phyloP scores from a whole-genome alignment of 1,140 invertebrate genomes.

The Potamilus streckersoni region DNA sequence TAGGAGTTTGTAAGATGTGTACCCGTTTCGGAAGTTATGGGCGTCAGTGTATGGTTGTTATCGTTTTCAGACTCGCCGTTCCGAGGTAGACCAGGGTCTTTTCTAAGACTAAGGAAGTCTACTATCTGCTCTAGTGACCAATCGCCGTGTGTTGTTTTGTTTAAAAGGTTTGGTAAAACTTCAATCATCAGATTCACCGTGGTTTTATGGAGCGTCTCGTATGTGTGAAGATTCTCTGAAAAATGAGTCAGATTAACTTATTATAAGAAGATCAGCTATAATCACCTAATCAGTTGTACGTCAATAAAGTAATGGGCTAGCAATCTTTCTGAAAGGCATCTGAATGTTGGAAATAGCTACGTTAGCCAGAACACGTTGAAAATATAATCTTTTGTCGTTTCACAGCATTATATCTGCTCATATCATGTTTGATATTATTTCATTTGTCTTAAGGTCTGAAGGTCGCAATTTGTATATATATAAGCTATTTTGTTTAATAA shows the following conservation, averaged over 20 bases:
- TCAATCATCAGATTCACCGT: constrained; percentile 22
- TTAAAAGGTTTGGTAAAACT: constrained; percentile 27
- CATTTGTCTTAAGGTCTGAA: no score
- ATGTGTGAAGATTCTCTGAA: constrained; percentile 38
- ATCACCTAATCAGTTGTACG: no score
- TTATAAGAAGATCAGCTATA: no score
- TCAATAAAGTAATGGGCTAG: no score
- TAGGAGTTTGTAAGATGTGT: neutral
- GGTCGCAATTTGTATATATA: no score
- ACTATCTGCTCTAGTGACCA: constrained; percentile 22
- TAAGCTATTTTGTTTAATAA: no score
- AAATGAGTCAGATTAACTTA: neutral
- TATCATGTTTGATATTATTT: no score
- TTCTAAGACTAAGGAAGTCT: constrained; percentile 6
- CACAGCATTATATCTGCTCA: no score
- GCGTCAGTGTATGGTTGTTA: neutral
- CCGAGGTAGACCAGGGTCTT: neutral
- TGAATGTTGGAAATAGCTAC: no score
- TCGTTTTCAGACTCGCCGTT: neutral
- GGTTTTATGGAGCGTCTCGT: constrained; percentile 29
- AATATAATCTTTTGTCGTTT: no score
- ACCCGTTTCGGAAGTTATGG: neutral
- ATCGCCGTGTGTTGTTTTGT: constrained; percentile 1
- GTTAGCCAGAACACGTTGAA: no score
- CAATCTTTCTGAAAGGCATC: no score